Base-by-base conservation (phyloP, 2,113 vertebrate genomes). In the Sturnira hondurensis region DNA sequence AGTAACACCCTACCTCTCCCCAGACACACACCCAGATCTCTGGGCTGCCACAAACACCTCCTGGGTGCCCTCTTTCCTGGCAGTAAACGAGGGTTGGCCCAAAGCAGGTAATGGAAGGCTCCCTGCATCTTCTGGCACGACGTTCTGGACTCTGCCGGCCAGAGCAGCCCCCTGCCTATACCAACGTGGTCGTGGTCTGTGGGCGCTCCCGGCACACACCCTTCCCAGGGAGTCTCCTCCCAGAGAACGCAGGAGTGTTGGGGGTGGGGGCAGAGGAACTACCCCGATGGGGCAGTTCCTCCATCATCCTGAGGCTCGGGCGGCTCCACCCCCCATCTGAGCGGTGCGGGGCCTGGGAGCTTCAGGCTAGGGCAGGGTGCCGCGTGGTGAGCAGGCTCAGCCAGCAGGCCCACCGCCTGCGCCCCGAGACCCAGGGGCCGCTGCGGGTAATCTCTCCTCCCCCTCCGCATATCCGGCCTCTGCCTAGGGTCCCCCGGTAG, bases 271-370 rank as follows among this genome's bases (percentile, higher is more conserved):
- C 3, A 7, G 0, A 13, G 70, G 45, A 65, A n/a, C 61, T 0
- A n/a, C n/a, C n/a, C n/a, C n/a, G 38, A 80, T n/a, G 7, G 68
- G 6, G 33, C 78, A 3, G 81, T 45, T 68, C 83, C 81, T 43
- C 74, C 65, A 36, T 38, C 7, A 9, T 36, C 52, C 93, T 52
- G 14, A 4, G 45, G 54, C 63, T 87, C 58, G 7, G 61, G 77
- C 50, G 10, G 88, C 88, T 88, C 91, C 85, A 84, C 95, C 95
- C 86, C 86, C 94, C 95, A 97, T 80, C 8, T 47, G 38, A 36
- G 84, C 58, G 58, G 81, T 74, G 36, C 93, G 33, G 10, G 85
- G 91, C 91, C 82, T 96, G 45, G 15, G 82, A 92, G 86, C 89
- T 85, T 90, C 5, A 56, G 76, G 93, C 80, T 13, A 76, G 68